Conservation (phyloP, 2,113 vertebrate species). For the Eurypyga helias region DNA sequence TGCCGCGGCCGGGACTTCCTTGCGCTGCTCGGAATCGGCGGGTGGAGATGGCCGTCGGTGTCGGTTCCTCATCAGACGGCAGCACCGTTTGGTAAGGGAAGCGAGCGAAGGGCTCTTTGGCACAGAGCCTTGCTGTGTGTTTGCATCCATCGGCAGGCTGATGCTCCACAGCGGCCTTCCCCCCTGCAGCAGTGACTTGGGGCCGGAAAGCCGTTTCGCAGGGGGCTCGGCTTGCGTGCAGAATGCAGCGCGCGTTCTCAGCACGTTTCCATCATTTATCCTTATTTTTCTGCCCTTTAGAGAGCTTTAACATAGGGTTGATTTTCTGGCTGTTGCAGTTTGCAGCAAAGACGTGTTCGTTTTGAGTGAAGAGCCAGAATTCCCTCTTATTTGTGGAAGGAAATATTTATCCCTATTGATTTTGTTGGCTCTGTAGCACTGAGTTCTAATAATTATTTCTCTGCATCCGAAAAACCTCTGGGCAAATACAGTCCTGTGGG, state of each 20-base stretch:
- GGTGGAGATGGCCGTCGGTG: background rate
- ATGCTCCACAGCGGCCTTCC: background rate
- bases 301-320: background rate
- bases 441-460: conserved; percentile 58
- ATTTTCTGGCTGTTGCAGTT: background rate
- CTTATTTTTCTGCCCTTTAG: background rate
- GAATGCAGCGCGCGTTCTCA: background rate
- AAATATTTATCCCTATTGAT: conserved; percentile 52
- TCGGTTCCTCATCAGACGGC: background rate
- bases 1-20: fast-evolving
- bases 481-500: conserved; percentile 45
- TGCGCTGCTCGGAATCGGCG: background rate
- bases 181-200: background rate
- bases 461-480: conserved; percentile 48
- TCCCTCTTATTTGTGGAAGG: background rate
- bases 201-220: background rate
- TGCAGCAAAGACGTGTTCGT: background rate
- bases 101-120: background rate
- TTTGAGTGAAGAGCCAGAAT: background rate
- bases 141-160: background rate
- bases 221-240: background rate
- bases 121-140: background rate
- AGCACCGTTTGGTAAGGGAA: background rate
- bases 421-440: conserved; percentile 14
- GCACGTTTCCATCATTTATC: background rate